Evolutionary conservation across 1,140 invertebrate genomes (phyloP).

Genomic region (Rhysida immarginata): DNA sequence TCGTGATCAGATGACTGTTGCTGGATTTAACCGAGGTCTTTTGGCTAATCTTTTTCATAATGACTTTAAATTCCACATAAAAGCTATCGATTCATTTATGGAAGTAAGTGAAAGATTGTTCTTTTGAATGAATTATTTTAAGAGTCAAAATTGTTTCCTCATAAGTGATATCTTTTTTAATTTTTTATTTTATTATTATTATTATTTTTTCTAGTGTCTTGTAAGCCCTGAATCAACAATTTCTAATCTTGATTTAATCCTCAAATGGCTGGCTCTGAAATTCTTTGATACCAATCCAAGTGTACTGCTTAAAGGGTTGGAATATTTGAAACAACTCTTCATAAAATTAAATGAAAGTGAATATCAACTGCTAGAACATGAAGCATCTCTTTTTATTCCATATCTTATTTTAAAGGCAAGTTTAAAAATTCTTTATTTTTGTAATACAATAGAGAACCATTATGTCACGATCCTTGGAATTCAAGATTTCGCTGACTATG

Average conservation of each 20-base stretch:
- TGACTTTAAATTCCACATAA: constrained; percentile 92
- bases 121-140: not conserved
- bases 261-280: constrained; percentile 89
- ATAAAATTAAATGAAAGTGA: constrained; percentile 56
- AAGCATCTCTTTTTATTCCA: constrained; percentile 85
- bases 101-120: constrained; percentile 38
- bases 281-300: constrained; percentile 98
- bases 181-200: not conserved
- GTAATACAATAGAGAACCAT: not conserved
- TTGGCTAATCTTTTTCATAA: constrained; percentile 83
- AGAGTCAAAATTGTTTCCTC: not conserved
- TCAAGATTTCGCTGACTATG: too few species aligned
- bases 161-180: not conserved
- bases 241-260: constrained; percentile 80
- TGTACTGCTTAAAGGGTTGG: constrained; percentile 82
- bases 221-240: constrained; percentile 59
- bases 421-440: not conserved
- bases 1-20: constrained; percentile 75
- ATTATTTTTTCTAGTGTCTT: constrained; percentile 40
- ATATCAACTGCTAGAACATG: constrained; percentile 75
- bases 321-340: constrained; percentile 76
- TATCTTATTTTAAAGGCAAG: constrained; percentile 76
- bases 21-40: constrained; percentile 69
- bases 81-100: constrained; percentile 77
- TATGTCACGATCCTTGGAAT: too few species aligned